Evolutionary conservation across 2,113 vertebrate species (phyloP), one percentile per base, ranked within the genome.

Genomic region (Phainopepla nitens): DNA sequence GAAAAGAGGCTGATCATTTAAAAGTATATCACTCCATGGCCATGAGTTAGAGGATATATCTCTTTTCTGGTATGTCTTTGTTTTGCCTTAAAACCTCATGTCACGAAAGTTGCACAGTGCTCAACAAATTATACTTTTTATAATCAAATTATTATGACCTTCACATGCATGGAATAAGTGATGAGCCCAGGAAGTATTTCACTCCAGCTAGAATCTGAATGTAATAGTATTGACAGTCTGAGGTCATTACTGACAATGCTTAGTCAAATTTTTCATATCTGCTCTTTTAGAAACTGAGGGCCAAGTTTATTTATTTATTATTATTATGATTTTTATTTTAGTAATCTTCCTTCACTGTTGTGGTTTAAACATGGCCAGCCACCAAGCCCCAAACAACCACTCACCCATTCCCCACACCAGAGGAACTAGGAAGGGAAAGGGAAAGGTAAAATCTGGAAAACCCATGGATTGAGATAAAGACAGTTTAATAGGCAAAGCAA

Each of bases 81-180:
- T 17, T 81, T 72, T 89, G 31, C 44, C 19, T 77, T 83, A 51
- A 76, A 91, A 51, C 1, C 2, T 51, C 20, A 53, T 57, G 13
- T 5, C 31, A 71, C 1, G 7, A 2, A 60, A 69, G 3, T 45
- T 69, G 3, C 11, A 60, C 3, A 27, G 7, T 35, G 5, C 8
- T 72, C 22, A 72, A 31, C 22, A 78, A 72, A 54, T 68, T 71
- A 41, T 62, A 11, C 1, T 33, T 11, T 10, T 58, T 76, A 39
- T 28, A 79, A 68, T 42, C 2, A 76, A 82, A 80, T 89, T 71
- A 41, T 58, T 68, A 47, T 54, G 29, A 58, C 21, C 44, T 87
- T 71, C 22, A 24, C n/a, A 72, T 54, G 6, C 14, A n/a, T 54
- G 8, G 36, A 65, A 72, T 16, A 78, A 84, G 3, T 45, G 17